Conservation (phyloP, 2,888 invertebrate species). For the Caenorhabditis macrosperma region DNA sequence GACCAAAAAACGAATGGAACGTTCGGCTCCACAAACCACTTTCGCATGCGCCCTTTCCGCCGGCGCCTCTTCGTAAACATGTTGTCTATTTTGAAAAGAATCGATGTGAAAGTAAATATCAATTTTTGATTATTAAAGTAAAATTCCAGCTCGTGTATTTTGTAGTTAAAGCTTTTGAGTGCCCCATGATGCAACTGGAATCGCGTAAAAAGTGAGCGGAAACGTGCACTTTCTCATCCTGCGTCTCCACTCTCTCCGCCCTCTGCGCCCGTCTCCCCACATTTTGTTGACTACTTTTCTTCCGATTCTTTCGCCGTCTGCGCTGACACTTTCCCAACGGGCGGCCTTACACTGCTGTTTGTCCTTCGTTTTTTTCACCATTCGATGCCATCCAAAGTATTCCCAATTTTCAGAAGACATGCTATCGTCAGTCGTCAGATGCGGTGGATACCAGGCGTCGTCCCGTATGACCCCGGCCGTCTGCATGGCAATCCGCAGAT, state of each 20-base stretch:
- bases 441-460: slow-evolving; percentile 25
- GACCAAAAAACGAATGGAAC: too few species aligned
- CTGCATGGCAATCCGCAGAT: slow-evolving; percentile 41
- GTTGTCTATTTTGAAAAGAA: neutral
- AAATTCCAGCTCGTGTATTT: too few species aligned
- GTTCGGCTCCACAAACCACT: neutral
- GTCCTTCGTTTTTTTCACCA: neutral
- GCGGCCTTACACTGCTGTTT: slow-evolving; percentile 29
- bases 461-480: slow-evolving; percentile 46
- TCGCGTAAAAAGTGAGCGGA: neutral
- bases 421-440: slow-evolving; percentile 34
- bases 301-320: slow-evolving; percentile 10
- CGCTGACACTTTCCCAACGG: slow-evolving; percentile 34
- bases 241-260: slow-evolving; percentile 10
- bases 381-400: neutral
- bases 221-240: neutral
- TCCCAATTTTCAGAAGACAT: slow-evolving; percentile 26
- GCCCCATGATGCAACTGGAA: neutral
- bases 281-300: slow-evolving; percentile 1
- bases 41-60: too few species aligned
- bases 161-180: neutral
- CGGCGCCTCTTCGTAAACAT: neutral
- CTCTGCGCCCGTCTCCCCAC: slow-evolving; percentile 12
- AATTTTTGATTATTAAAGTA: too few species aligned
- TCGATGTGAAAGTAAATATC: too few species aligned